Percentiles rank a stretch among this genome's conserved stretches.
Conservation (phyloP, 2,797 vertebrate genomes). For the Psittacula derbiana region DNA sequence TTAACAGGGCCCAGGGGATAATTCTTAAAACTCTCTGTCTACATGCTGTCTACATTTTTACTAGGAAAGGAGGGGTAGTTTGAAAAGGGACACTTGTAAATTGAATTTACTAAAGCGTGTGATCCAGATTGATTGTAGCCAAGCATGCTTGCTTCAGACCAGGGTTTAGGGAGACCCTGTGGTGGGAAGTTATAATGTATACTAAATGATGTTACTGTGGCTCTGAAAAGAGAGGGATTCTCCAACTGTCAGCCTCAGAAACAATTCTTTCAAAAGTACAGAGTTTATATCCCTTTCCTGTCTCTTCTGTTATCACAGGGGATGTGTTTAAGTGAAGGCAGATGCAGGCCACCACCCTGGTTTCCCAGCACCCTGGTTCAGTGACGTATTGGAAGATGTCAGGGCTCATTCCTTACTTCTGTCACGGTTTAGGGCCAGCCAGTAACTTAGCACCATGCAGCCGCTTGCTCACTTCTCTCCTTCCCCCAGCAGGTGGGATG, state of each 20-base stretch:
- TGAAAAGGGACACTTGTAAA: conserved; percentile 63
- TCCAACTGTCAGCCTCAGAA: neutral
- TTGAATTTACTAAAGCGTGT: conserved; percentile 35
- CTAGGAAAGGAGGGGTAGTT: conserved; percentile 52
- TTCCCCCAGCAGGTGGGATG: neutral
- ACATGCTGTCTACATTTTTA: conserved; percentile 37
- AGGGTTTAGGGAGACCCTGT: neutral
- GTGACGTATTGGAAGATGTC: neutral
- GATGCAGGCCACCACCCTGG: neutral
- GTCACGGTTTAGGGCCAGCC: neutral
- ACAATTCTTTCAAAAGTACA: neutral
- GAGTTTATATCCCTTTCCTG: neutral
- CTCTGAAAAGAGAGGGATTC: neutral
- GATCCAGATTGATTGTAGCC: neutral
- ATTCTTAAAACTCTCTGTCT: conserved; percentile 68
- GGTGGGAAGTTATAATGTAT: neutral
- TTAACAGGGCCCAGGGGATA: conserved; percentile 64
- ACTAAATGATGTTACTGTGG: neutral
- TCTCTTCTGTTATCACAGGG: neutral
- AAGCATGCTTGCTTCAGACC: neutral
- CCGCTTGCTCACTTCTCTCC: neutral
- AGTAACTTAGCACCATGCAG: neutral
- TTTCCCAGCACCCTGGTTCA: neutral
- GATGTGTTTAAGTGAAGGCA: neutral
- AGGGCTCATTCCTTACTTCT: neutral